A percentile compares a stretch with the other conserved stretches of the same genome.
These are phyloP conservation scores for Raphicerus campestris DNA, from an alignment of 2,113 vertebrate genomes.

Conservation along the genomic window DNA sequence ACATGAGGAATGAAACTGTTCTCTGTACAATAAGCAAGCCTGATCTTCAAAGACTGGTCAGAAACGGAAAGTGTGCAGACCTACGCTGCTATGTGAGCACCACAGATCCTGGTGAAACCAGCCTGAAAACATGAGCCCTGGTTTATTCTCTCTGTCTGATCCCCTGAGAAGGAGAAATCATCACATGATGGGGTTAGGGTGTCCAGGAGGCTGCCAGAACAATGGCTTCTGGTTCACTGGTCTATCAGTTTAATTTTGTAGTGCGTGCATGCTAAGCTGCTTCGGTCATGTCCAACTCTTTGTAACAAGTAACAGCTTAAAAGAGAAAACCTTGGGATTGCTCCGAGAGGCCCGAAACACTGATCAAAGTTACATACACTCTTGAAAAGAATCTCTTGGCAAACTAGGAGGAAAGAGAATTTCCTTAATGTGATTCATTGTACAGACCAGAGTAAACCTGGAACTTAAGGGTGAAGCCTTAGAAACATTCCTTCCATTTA, in stretches of 20 bases:
- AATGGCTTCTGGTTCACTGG: not conserved
- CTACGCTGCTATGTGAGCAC: not conserved
- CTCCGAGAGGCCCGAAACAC: not conserved
- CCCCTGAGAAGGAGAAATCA: not conserved
- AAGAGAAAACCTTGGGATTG: not conserved
- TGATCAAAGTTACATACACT: not conserved
- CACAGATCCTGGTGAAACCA: not conserved
- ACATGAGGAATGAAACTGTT: not conserved
- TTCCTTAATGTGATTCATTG: not conserved
- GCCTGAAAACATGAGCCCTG: not conserved
- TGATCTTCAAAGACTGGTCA: not conserved
- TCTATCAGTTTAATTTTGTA: not conserved
- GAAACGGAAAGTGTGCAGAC: not conserved
- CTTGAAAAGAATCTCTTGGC: not conserved
- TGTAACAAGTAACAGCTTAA: not conserved
- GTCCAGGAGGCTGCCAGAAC: not conserved
- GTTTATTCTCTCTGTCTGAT: not conserved
- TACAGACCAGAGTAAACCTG: not conserved
- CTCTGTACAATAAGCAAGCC: not conserved
- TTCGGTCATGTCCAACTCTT: fast-evolving
- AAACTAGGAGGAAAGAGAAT: not conserved
- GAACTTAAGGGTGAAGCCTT: not conserved
- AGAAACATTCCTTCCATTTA: not conserved
- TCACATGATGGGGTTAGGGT: not conserved
- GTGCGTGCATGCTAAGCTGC: not conserved